Percentiles rank a stretch among this genome's conserved stretches.
phyloP scores from a whole-genome alignment of 2,888 invertebrate genomes.

The Andrena camellia region DNA sequence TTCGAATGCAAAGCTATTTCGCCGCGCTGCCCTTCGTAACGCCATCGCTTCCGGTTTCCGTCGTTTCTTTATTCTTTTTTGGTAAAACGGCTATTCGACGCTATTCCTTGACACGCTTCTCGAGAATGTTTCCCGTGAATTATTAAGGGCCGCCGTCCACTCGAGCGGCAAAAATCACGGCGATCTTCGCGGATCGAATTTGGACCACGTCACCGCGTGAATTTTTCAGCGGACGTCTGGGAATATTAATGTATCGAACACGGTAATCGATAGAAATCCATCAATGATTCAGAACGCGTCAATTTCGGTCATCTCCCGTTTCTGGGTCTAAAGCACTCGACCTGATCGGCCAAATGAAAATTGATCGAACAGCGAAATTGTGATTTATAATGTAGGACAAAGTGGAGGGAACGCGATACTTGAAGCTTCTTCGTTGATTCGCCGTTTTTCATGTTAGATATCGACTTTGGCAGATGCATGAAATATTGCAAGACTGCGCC shows the following conservation, averaged over 20 bases:
- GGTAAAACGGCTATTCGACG: neutral
- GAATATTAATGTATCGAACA: constrained; percentile 39
- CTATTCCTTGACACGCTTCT: constrained; percentile 8
- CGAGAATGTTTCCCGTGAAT: constrained; percentile 1
- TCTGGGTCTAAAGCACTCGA: neutral
- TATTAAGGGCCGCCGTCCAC: constrained; percentile 1
- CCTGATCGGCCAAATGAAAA: constrained; percentile 46
- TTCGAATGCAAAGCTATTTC: constrained; percentile 80
- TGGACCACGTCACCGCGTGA: constrained; percentile 22
- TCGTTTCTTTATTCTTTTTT: neutral
- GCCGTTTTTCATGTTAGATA: neutral
- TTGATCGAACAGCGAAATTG: constrained; percentile 32
- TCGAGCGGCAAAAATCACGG: constrained; percentile 12
- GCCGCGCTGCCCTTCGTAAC: constrained; percentile 38
- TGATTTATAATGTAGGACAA: constrained; percentile 38
- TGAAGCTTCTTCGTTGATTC: neutral
- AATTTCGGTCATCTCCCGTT: constrained; percentile 19
- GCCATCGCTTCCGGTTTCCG: constrained; percentile 46
- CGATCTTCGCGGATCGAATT: constrained; percentile 36
- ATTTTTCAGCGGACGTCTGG: constrained; percentile 37
- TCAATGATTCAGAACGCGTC: constrained; percentile 51
- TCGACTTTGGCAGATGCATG: neutral
- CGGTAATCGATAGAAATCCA: constrained; percentile 42
- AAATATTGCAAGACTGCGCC: neutral
- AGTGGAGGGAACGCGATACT: neutral